Base-by-base conservation (phyloP, 1,140 invertebrate species). In the Oscheius sp. region DNA sequence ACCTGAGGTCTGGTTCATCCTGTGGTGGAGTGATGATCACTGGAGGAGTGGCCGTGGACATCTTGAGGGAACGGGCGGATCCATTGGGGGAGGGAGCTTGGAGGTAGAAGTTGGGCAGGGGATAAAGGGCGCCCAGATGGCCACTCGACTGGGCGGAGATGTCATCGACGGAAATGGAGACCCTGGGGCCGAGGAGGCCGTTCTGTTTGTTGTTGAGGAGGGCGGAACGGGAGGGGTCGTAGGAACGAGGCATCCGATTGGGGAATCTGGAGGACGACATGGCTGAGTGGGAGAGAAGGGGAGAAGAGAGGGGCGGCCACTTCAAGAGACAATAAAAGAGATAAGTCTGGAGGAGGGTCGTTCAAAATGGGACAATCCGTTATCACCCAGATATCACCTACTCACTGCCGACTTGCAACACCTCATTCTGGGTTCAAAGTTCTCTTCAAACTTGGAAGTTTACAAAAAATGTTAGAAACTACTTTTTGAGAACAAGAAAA, bases 81-180 rank as follows among this genome's bases (percentile, higher is more conserved):
- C 49, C 49, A 34, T 63, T 63, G 10, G 36, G 61, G 7, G 36
- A 63, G 18, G 32, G 1, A 13, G 61, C 28, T 34, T 63, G 32
- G 61, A 63, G 36, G 35, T 38, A 34, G n/a, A 63, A 36, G 20
- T 34, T 63, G 15, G 36, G 36, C 18, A 1, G 36, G 35, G 49
- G 49, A 23, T 55, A 55, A 7, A 55, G 23, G 15, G 7, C 49
- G 15, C 49, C 23, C 15, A 15, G 7, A 23, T 23, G 15, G 49
- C 23, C 23, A 55, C 7, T 15, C 15, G 49, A 20, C 49, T 55
- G 49, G 7, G 49, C 49, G 7, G 49, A 20, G n/a, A 68, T 61
- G 26, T 68, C 55, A 36, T 68, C 67, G 0, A 68, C 67, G 15
- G 67, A 68, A 3, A 68, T 61, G 3, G 67, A 68, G 20, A 68